Conservation (phyloP, 2,797 vertebrate genomes). For the Coccyzus lansbergi region DNA sequence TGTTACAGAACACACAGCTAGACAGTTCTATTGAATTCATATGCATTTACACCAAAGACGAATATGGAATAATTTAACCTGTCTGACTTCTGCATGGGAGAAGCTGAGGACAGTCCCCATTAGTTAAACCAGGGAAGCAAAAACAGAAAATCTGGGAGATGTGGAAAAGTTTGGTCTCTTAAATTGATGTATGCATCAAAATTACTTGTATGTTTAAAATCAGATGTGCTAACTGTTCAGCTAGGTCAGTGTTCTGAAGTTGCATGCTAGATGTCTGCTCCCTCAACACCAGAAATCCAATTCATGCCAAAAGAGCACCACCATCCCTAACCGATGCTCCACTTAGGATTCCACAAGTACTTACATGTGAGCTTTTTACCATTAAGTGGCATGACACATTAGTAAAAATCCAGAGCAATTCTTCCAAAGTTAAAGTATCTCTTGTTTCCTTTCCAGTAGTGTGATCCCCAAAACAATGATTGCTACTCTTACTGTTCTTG, state of each 20-base stretch:
- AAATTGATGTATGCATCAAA: not conserved
- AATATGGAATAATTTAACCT: not conserved
- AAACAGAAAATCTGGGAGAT: not conserved
- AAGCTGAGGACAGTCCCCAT: not conserved
- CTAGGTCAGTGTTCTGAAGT: not conserved
- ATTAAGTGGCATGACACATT: not conserved
- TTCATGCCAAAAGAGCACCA: not conserved
- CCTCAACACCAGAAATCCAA: not conserved
- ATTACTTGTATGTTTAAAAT: not conserved
- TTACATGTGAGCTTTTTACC: not conserved
- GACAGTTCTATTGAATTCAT: not conserved
- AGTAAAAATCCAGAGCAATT: not conserved
- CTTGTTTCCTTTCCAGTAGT: not conserved
- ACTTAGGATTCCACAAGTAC: not conserved
- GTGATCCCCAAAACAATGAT: not conserved
- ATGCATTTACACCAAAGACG: not conserved
- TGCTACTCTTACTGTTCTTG: not conserved
- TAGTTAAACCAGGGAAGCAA: not conserved
- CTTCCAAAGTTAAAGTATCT: not conserved
- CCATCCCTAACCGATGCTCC: not conserved
- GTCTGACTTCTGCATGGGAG: not conserved
- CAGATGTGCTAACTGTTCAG: not conserved
- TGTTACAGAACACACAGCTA: not conserved
- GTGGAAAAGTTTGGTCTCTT: not conserved
- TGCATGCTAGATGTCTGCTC: not conserved